Percentiles rank a stretch among this genome's conserved stretches.
Evolutionary conservation across 53 echinoderm and acorn worm species (phyloP).

Genomic region (Antedon mediterranea): DNA sequence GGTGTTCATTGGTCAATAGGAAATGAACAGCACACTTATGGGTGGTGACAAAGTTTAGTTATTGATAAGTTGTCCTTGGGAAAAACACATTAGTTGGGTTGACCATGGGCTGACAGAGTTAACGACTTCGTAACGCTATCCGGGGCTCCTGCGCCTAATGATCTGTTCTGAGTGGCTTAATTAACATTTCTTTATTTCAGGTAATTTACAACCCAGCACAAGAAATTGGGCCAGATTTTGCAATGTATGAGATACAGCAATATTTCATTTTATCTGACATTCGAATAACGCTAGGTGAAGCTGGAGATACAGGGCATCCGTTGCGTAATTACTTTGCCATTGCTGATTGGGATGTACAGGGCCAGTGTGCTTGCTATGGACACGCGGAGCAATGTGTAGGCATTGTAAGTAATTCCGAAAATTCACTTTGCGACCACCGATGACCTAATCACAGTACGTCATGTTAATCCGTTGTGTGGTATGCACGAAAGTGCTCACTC

Average conservation of each 20-base stretch:
- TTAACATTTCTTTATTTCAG: constrained; percentile 19
- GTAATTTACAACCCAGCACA: constrained; percentile 58
- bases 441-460: too few species aligned
- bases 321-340: constrained; percentile 61
- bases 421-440: too few species aligned
- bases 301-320: constrained; percentile 15
- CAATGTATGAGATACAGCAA: constrained; percentile 23
- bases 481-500: too few species aligned
- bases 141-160: too few species aligned
- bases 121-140: too few species aligned
- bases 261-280: constrained; percentile 45
- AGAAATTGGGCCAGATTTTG: constrained; percentile 36
- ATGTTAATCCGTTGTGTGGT: too few species aligned
- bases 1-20: too few species aligned
- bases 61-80: too few species aligned
- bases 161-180: constrained; percentile 2
- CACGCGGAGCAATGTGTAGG: constrained; percentile 61
- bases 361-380: constrained; percentile 88
- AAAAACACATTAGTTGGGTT: too few species aligned
- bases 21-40: too few species aligned
- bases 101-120: too few species aligned
- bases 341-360: constrained; percentile 66
- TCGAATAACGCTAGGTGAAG: constrained; percentile 40
- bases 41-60: too few species aligned
- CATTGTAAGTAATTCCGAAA: constrained; percentile 51